Evolutionary conservation across 2,797 vertebrate species (phyloP), one percentile per base, ranked within the genome.

Genomic region (Sebastiscus tertius): DNA sequence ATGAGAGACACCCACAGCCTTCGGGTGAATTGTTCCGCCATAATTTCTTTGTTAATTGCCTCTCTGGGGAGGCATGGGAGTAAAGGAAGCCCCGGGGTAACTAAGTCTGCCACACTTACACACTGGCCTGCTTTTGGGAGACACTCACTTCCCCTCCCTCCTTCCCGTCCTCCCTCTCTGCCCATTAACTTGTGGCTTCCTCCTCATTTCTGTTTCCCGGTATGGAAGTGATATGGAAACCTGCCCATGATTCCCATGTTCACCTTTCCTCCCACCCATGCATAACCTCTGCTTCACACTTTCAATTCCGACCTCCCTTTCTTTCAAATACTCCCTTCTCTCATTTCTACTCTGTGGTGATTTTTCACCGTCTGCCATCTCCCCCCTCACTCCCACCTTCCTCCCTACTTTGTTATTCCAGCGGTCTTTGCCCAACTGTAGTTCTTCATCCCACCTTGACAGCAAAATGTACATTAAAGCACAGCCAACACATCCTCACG

Each of bases 11-110:
- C 82, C 83, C 81, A 64, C 75, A 82, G 91, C 94, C 93, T 86
- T 55, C 77, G 80, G 93, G 88, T 87, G 70, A 89, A 94, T 92
- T 90, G 93, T 95, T 95, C 88, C 83, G 84, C 94, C 93, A 92
- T 95, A 90, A 95, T 96, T 94, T 96, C 93, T 96, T 95, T 95
- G 95, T 95, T 96, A 96, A 96, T 96, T 96, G 94, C 94, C 88
- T 95, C 95, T 95, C 94, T 81, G 68, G 94, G 93, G 95, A 96
- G 70, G 75, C 79, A 82, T 81, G 90, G 72, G 88, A 81, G 85
- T 80, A 88, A 87, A 89, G 76, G 84, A 90, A 87, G 92, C 93
- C 90, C 56, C 58, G 55, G 91, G 90, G 91, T 91, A 83, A 84
- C 89, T 75, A 5, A 79, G 88, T 90, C 92, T 92, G 92, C 90